These are phyloP conservation scores for Lasiommata megera DNA, from an alignment of 2,888 invertebrate genomes.

Conservation along the genomic window DNA sequence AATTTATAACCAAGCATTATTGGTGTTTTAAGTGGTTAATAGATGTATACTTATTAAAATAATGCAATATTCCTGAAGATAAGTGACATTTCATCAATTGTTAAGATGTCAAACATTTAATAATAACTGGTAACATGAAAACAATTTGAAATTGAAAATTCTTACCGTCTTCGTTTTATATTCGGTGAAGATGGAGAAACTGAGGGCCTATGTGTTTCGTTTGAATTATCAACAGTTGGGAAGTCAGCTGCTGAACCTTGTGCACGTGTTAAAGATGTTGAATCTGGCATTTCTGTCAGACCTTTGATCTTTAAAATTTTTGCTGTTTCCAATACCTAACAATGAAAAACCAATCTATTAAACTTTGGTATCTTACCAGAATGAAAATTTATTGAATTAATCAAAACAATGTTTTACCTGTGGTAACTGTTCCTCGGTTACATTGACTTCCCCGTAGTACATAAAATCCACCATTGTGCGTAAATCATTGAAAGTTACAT, in stretches of 20 bases:
- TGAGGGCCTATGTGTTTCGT: conserved; percentile 81
- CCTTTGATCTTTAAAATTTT: conserved; percentile 94
- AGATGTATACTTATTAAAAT: no score
- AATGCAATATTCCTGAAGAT: no score
- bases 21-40: no score
- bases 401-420: conserved; percentile 62
- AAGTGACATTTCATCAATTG: no score
- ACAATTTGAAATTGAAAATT: no score
- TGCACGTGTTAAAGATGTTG: conserved; percentile 86
- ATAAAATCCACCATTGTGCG: conserved; percentile 95
- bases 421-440: conserved; percentile 92
- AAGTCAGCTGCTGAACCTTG: conserved; percentile 83
- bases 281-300: conserved; percentile 92
- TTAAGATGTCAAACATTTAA: no score
- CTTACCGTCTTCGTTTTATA: conserved; percentile 72
- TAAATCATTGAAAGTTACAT: conserved; percentile 92
- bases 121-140: no score
- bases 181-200: conserved; percentile 82
- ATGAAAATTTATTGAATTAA: background rate
- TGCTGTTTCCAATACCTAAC: conserved; percentile 87
- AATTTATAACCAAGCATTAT: no score
- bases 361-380: background rate
- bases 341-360: background rate
- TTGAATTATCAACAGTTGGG: conserved; percentile 80
- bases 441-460: conserved; percentile 96